Percentiles rank a stretch among this genome's conserved stretches.
Conservation (phyloP, 2,113 vertebrate species). For the Ptilonorhynchus violaceus region DNA sequence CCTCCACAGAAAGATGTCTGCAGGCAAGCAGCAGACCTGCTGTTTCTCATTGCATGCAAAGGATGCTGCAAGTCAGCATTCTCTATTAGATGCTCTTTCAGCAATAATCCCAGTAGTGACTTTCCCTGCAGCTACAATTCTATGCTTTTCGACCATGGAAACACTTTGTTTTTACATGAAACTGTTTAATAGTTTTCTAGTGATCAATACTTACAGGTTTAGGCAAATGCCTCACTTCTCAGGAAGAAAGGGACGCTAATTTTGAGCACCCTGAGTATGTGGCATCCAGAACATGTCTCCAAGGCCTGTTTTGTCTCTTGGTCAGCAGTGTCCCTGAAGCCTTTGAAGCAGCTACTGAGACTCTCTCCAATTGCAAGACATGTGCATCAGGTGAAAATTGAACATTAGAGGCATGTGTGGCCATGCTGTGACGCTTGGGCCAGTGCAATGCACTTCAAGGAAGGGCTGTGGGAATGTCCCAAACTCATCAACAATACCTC, state of each 20-base stretch:
- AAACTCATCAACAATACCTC: not conserved
- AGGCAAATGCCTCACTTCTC: not conserved
- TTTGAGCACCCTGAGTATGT: not conserved
- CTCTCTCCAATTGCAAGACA: rapidly evolving
- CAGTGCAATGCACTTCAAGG: not conserved
- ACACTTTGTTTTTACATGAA: not conserved
- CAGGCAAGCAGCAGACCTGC: not conserved
- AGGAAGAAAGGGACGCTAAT: not conserved
- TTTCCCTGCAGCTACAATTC: not conserved
- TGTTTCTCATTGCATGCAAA: slow-evolving; percentile 3
- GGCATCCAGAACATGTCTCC: not conserved
- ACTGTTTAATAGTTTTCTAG: not conserved
- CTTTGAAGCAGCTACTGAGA: not conserved
- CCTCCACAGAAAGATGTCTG: not conserved
- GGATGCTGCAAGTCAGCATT: slow-evolving; percentile 2
- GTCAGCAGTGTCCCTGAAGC: not conserved
- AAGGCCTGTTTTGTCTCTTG: not conserved
- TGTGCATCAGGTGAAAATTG: rapidly evolving
- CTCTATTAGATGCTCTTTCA: not conserved
- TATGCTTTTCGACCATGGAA: not conserved
- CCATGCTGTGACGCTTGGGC: too few relatives aligned
- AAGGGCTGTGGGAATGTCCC: not conserved
- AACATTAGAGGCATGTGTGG: not conserved
- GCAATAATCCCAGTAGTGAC: not conserved
- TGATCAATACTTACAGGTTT: not conserved